Percentiles rank a stretch among this genome's conserved stretches.
These are phyloP conservation scores for Paradoxurus hermaphroditus DNA, from an alignment of 2,113 vertebrate species.

Conservation along the genomic window DNA sequence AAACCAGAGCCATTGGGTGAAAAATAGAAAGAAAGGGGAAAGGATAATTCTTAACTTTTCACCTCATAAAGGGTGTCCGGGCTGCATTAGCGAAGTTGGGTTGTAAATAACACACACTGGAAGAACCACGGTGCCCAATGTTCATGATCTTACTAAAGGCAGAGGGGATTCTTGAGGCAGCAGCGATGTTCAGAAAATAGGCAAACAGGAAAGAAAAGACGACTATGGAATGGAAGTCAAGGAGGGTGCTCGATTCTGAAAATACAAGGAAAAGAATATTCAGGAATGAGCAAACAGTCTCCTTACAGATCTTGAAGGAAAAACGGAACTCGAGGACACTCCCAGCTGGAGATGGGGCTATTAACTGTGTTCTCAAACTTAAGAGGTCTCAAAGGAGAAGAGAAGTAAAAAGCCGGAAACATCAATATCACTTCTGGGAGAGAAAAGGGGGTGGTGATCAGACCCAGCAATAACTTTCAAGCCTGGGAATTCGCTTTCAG, in stretches of 20 bases:
- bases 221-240: neutral
- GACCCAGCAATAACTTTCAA: constrained; percentile 37
- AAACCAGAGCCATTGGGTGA: neutral
- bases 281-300: neutral
- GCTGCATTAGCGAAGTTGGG: constrained; percentile 55
- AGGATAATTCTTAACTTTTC: neutral
- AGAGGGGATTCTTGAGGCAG: neutral
- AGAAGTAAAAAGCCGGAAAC: constrained; percentile 60
- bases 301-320: neutral
- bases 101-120: constrained; percentile 45
- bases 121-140: constrained; percentile 19
- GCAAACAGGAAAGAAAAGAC: neutral
- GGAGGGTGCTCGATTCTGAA: neutral
- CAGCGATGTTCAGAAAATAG: neutral
- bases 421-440: constrained; percentile 30
- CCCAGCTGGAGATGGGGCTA: neutral
- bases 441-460: neutral
- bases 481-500: neutral
- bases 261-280: neutral
- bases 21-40: neutral
- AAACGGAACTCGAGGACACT: constrained; percentile 16
- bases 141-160: neutral
- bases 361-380: constrained; percentile 41
- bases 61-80: constrained; percentile 41
- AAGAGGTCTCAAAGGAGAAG: constrained; percentile 40